Evolutionary conservation across 2,888 invertebrate genomes (phyloP).

Genomic region (Apamea crenata): DNA sequence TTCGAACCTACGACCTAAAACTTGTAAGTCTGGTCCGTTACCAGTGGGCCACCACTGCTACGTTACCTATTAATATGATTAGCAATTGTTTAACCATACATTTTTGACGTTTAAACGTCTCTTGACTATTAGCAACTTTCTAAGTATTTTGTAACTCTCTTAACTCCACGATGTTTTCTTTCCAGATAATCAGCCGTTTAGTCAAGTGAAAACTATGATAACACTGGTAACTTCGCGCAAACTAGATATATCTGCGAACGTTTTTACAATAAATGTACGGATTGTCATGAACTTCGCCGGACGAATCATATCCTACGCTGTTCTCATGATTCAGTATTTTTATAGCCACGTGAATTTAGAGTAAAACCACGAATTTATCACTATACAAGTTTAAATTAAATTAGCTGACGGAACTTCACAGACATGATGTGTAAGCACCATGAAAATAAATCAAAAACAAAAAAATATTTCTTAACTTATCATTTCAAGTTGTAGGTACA

Average conservation of each 20-base stretch:
- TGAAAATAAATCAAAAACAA: no score
- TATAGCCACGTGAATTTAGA: conserved; percentile 69
- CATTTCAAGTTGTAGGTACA: no score
- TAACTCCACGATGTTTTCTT: conserved; percentile 24
- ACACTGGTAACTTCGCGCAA: conserved; percentile 74
- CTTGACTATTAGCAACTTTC: no score
- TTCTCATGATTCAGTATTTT: conserved; percentile 81
- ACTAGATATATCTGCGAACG: conserved; percentile 75
- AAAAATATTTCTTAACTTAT: no score
- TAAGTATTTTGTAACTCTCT: neutral
- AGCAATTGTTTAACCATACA: no score
- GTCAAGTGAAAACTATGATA: conserved; percentile 77
- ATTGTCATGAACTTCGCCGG: conserved; percentile 75
- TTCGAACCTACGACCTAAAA: no score
- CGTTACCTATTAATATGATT: no score
- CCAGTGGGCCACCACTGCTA: no score
- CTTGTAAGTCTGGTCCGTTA: no score
- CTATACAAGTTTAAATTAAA: neutral
- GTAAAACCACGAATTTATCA: conserved; percentile 17
- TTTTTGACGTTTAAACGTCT: no score
- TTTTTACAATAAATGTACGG: conserved; percentile 74
- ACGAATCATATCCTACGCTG: conserved; percentile 76
- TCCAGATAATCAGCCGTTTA: conserved; percentile 73
- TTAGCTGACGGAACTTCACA: neutral
- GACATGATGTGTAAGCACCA: neutral